Evolutionary conservation across 2,888 invertebrate genomes (phyloP), one percentile per base, ranked within the genome.

Genomic region (Melinopterus prodromus): DNA sequence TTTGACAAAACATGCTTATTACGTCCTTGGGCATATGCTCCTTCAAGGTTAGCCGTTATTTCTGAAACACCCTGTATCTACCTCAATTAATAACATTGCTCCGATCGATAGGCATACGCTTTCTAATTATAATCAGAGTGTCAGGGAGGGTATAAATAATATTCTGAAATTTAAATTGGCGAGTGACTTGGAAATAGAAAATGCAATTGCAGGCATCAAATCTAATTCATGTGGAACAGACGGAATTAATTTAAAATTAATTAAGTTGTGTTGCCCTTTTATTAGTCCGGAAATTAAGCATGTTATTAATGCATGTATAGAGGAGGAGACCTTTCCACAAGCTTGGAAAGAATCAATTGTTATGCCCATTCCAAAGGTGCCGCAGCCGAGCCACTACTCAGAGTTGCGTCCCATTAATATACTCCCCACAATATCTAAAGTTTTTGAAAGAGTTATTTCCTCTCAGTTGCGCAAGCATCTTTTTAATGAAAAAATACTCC

Each of bases 221-320:
- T 37, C 70, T 70, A 71, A 70, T 15, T n/a, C 77, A 12, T 35
- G n/a, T 14, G 77, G 72, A 16, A 26, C n/a, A 7, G 71, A 77
- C 71, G 77, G 71, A 35, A 16, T 77, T 5, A 77, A 70, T 71
- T 15, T 77, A 26, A 35, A 75, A 37, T 14, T 77, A 35, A 26
- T 77, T 26, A 77, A 77, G 35, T 35, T 77, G 35, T 70, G 77
- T 36, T 77, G 70, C 16, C 72, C 77, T 75, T 35, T 37, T 70
- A 36, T 77, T 6, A 3, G 76, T 16, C 77, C 70, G 71, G 69
- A 71, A 35, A 35, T 77, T 36, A 71, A 70, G n/a, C 77, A 6
- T 72, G 71, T 77, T 37, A 71, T 77, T 76, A 77, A 77, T 36
- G 6, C 16, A 12, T 77, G 77, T n/a, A 26, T 77, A n/a, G 38